These are phyloP conservation scores for Nomada goodeniana DNA, from an alignment of 2,888 invertebrate genomes.

Conservation along the genomic window DNA sequence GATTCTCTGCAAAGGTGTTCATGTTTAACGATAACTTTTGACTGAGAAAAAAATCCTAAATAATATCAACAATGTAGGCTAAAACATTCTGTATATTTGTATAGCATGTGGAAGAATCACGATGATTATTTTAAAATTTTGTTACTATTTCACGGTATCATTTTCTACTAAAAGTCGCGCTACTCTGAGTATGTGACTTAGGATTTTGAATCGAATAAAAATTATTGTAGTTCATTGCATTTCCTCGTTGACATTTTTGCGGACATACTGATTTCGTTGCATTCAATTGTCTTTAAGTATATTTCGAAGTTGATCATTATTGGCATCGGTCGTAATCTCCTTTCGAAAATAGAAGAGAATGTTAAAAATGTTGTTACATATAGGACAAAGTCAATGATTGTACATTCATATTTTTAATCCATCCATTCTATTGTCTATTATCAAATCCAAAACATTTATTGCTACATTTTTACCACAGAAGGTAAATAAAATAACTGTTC, in stretches of 20 bases:
- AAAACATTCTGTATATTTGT: neutral
- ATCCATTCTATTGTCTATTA: no score
- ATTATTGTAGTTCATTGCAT: neutral
- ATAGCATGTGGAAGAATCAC: neutral
- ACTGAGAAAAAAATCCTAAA: neutral
- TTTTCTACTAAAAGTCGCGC: neutral
- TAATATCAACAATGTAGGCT: conserved; percentile 11
- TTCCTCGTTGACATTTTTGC: conserved; percentile 32
- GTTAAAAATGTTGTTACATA: no score
- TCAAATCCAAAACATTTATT: no score
- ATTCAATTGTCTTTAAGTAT: conserved; percentile 29
- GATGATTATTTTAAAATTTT: neutral
- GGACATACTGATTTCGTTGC: neutral
- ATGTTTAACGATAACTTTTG: conserved; percentile 28
- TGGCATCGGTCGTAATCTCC: no score
- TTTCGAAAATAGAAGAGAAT: no score
- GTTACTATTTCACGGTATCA: neutral
- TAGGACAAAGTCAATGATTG: no score
- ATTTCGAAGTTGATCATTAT: neutral
- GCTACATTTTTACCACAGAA: no score
- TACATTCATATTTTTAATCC: no score
- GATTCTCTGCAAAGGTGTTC: conserved; percentile 60
- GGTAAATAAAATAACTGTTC: no score
- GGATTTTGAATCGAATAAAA: conserved; percentile 6
- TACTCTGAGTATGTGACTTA: neutral